These are phyloP conservation scores for Allacma fusca DNA, from an alignment of 2,888 invertebrate species.

Conservation along the genomic window DNA sequence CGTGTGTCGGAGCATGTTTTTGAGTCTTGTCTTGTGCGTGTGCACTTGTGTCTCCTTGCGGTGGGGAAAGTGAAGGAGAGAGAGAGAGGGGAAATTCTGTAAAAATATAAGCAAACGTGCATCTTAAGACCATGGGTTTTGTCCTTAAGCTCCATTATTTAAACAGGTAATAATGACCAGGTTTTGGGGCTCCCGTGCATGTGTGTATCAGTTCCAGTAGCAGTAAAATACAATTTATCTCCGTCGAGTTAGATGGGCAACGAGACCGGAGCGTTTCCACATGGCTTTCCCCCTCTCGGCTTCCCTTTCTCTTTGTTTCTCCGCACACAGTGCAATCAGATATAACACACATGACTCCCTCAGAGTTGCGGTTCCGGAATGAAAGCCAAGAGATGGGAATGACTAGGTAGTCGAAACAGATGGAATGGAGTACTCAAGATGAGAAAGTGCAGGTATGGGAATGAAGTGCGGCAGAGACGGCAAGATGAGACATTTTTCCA, in stretches of 20 bases:
- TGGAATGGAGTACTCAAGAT: conserved; percentile 20
- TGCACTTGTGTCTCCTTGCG: too few relatives aligned
- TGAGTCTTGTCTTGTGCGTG: too few relatives aligned
- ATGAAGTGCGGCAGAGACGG: conserved; percentile 34
- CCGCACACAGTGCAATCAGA: background rate
- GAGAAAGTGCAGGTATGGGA: conserved; percentile 37
- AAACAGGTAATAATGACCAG: conserved; percentile 7
- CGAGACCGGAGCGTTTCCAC: conserved; percentile 5
- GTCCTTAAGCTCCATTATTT: conserved; percentile 5
- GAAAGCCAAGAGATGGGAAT: conserved; percentile 24
- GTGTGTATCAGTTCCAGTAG: background rate
- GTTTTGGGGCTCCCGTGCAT: background rate
- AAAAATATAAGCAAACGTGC: too few relatives aligned
- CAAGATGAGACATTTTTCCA: conserved; percentile 42
- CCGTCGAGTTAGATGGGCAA: conserved; percentile 33
- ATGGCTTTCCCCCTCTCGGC: conserved; percentile 13
- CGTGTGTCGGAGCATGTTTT: too few relatives aligned
- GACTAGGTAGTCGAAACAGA: conserved; percentile 23
- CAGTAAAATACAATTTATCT: conserved; percentile 32
- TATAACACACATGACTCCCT: conserved; percentile 21
- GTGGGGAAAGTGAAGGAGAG: too few relatives aligned
- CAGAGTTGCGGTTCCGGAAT: conserved; percentile 10
- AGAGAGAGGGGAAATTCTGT: too few relatives aligned
- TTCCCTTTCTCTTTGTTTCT: background rate
- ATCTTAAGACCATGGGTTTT: too few relatives aligned